These are phyloP conservation scores for Drosophila histrio DNA, from an alignment of 2,888 invertebrate genomes.

Conservation along the genomic window DNA sequence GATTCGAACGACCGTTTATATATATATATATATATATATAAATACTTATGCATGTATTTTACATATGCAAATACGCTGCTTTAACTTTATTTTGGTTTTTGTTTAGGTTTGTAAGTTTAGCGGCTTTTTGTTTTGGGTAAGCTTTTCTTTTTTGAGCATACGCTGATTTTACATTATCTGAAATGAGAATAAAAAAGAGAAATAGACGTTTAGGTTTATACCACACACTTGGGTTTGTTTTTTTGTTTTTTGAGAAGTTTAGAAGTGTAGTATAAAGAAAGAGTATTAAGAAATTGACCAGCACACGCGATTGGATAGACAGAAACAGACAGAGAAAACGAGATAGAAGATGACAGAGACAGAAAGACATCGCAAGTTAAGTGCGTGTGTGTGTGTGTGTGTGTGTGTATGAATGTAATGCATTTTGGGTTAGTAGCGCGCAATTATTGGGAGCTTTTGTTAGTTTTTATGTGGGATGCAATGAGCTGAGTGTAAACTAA, in stretches of 20 bases:
- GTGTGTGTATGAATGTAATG: constrained; percentile 10
- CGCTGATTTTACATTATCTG: constrained; percentile 83
- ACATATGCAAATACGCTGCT: constrained; percentile 33
- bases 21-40: constrained; percentile 36
- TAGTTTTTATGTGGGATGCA: constrained; percentile 49
- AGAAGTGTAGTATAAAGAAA: not conserved
- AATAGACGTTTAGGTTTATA: constrained; percentile 78
- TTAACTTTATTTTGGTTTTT: constrained; percentile 16
- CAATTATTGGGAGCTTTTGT: constrained; percentile 43
- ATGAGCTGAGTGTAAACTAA: constrained; percentile 5
- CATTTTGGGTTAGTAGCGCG: constrained; percentile 63
- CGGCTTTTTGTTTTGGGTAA: constrained; percentile 38
- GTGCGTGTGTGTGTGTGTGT: not conserved
- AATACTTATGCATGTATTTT: constrained; percentile 13
- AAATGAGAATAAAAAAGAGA: constrained; percentile 82
- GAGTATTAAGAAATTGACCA: constrained; percentile 17
- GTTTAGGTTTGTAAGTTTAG: constrained; percentile 41
- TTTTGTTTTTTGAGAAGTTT: constrained; percentile 18
- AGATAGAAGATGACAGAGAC: constrained; percentile 39
- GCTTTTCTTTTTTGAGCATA: constrained; percentile 69
- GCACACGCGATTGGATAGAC: constrained; percentile 5
- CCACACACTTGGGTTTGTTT: constrained; percentile 48
- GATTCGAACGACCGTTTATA: constrained; percentile 48
- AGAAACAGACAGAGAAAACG: constrained; percentile 21
- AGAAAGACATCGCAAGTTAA: constrained; percentile 7